Percentiles rank a stretch among this genome's conserved stretches.
Conservation (phyloP, 2,797 vertebrate species). For the Lemur catta region DNA sequence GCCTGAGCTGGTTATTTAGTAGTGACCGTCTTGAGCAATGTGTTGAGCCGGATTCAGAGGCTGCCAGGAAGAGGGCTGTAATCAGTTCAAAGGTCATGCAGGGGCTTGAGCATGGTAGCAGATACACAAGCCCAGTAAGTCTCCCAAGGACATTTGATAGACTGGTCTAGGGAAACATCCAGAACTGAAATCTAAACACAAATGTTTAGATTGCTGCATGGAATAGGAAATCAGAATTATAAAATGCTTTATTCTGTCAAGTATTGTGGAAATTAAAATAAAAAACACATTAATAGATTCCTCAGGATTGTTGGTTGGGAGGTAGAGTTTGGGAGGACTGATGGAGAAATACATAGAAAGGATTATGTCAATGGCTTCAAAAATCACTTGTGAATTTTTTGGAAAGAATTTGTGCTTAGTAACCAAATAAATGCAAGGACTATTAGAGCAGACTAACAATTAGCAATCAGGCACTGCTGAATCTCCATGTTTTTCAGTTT, state of each 20-base stretch:
- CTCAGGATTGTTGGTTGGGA: not conserved
- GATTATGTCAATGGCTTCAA: not conserved
- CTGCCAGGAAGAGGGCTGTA: not conserved
- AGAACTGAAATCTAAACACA: not conserved
- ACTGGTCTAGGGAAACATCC: not conserved
- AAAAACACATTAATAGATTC: not conserved
- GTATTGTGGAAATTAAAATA: not conserved
- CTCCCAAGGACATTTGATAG: not conserved
- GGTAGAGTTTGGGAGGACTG: not conserved
- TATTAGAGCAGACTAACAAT: not conserved
- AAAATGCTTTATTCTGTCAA: not conserved
- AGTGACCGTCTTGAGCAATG: not conserved
- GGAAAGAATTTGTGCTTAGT: not conserved
- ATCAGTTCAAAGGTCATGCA: not conserved
- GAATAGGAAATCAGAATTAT: conserved; percentile 25
- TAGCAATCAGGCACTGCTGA: not conserved
- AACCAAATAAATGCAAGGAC: conserved; percentile 39
- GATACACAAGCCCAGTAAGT: not conserved
- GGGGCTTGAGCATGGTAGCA: not conserved
- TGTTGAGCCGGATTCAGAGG: not conserved
- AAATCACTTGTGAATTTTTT: not conserved
- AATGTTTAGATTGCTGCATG: not conserved
- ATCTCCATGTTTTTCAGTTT: conserved; percentile 35
- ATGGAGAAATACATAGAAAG: not conserved
- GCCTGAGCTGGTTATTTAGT: not conserved